Conservation (phyloP, 2,888 invertebrate species). For the Drosophila bunnanda region DNA sequence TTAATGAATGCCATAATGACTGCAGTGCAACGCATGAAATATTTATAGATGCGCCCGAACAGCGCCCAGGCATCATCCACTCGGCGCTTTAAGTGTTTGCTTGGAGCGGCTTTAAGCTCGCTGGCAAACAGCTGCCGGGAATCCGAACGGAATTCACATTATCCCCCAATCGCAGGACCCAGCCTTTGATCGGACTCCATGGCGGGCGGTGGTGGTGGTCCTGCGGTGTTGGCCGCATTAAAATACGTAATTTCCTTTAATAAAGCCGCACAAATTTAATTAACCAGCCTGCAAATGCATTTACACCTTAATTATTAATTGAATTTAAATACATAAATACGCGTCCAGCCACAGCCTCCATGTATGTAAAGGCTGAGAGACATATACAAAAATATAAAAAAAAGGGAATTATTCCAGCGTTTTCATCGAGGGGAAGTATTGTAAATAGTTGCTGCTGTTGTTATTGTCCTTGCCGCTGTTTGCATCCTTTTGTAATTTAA, state of each 20-base stretch:
- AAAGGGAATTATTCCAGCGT: slow-evolving; percentile 10
- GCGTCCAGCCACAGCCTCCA: slow-evolving; percentile 17
- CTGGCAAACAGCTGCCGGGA: slow-evolving; percentile 36
- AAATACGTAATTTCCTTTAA: slow-evolving; percentile 80
- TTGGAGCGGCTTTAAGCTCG: slow-evolving; percentile 31
- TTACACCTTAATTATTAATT: slow-evolving; percentile 83
- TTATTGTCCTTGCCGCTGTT: slow-evolving; percentile 42
- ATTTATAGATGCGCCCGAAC: slow-evolving; percentile 65
- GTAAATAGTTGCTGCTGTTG: slow-evolving; percentile 34
- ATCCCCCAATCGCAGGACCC: slow-evolving; percentile 19
- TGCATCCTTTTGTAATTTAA: slow-evolving; percentile 38
- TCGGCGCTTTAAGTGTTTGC: slow-evolving; percentile 45
- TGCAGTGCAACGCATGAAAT: slow-evolving; percentile 80
- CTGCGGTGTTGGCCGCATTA: slow-evolving; percentile 58
- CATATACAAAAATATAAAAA: slow-evolving; percentile 13
- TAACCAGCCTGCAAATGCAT: slow-evolving; percentile 82
- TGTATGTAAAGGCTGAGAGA: slow-evolving; percentile 8
- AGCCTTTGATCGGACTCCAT: slow-evolving; percentile 16
- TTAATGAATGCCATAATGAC: slow-evolving; percentile 82
- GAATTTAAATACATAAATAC: slow-evolving; percentile 73
- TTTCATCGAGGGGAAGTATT: slow-evolving; percentile 27
- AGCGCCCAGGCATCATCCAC: slow-evolving; percentile 26
- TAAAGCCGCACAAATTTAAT: slow-evolving; percentile 81
- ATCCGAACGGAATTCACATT: slow-evolving; percentile 42
- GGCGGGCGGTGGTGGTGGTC: slow-evolving; percentile 45